These are phyloP conservation scores for Ciconia nigra DNA, from an alignment of 2,797 vertebrate species.

Conservation along the genomic window DNA sequence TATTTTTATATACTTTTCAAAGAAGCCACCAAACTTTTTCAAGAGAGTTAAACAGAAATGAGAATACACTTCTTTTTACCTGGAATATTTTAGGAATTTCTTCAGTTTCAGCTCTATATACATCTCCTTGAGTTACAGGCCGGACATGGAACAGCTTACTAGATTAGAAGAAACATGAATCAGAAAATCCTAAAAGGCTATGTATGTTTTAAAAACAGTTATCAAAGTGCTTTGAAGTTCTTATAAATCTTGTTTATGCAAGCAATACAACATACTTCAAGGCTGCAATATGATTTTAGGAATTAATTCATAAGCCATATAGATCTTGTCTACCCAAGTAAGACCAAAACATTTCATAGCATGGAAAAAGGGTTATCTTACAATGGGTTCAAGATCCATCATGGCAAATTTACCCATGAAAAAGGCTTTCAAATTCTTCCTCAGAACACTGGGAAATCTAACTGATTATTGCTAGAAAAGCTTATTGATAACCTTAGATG, in stretches of 20 bases:
- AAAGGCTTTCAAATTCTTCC: background rate
- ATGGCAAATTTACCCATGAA: background rate
- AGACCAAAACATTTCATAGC: background rate
- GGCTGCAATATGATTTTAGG: background rate
- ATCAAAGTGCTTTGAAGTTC: background rate
- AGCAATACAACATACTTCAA: background rate
- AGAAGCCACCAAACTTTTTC: background rate
- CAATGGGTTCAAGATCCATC: background rate
- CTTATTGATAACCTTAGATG: background rate
- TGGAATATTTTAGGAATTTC: conserved; percentile 99
- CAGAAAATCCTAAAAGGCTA: background rate
- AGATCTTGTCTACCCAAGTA: background rate
- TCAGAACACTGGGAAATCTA: background rate
- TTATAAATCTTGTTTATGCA: background rate
- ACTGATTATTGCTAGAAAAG: background rate
- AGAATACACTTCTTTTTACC: conserved; percentile 75
- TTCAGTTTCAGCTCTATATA: conserved; percentile 96
- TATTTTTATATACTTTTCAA: background rate
- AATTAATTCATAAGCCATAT: background rate
- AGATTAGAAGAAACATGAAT: conserved; percentile 28
- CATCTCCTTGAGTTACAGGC: conserved; percentile 97
- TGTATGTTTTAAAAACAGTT: background rate
- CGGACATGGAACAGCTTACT: conserved; percentile 99
- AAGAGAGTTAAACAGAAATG: background rate
- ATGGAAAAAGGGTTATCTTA: background rate